Evolutionary conservation across 1,140 invertebrate species (phyloP), one percentile per base, ranked within the genome.

Genomic region (Euwallacea fornicatus): DNA sequence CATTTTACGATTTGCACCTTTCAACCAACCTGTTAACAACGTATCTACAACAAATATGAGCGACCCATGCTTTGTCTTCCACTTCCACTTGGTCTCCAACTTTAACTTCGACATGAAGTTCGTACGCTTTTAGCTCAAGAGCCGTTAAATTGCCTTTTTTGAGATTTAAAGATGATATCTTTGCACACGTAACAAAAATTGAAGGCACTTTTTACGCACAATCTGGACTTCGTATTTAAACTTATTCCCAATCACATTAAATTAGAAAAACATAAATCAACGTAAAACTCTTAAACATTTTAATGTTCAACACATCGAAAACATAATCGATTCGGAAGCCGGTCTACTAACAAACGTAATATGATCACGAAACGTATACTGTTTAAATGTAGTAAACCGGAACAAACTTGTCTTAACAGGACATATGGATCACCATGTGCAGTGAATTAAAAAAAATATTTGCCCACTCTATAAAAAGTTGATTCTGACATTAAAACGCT

Each of bases 241-340:
- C 2, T 56, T 56, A 13, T 2, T 56, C 16, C 0, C 54, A 56
- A 7, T 56, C 54, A 56, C 11, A 56, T 2, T 16, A 56, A 56
- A 56, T 13, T 56, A 56, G n/a, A 56, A 13, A 56, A 56, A 56
- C 46, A 50, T 50, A 50, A 50, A 50, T 50, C 13, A 50, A 33
- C 21, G 21, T 33, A 33, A 4, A 33, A 33, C 21, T 33, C 21
- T n/a, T 2, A 33, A 33, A 33, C 4, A 4, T 33, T 33, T 33
- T 33, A 33, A 4, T 33, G 21, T 33, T 33, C 21, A 33, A 33
- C 21, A 33, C 21, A 4, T 33, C 21, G 21, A 33, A 33, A 33
- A 33, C 4, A 33, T 4, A 33, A 33, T 4, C 4, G 21, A 33
- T 1, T 33, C 21, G 21, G 21, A 33, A 33, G 21, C 21, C 21